Conservation (phyloP, 2,888 invertebrate species). For the Perithous albicinctus region DNA sequence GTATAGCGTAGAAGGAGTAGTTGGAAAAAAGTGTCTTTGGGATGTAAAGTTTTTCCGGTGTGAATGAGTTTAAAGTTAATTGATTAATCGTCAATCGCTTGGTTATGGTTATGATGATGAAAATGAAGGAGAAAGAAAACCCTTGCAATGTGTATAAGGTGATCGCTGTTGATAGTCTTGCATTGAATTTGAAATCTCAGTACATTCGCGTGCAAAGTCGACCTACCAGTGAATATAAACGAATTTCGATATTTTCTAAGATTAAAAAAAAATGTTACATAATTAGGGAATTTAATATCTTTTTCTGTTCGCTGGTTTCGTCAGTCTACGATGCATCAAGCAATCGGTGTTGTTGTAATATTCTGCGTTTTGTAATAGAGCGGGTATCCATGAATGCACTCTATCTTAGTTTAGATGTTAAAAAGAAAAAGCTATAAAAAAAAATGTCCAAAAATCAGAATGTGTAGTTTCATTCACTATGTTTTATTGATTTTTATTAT, state of each 20-base stretch:
- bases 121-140: conserved; percentile 19
- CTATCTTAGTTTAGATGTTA: no score
- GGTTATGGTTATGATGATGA: conserved; percentile 55
- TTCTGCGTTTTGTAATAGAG: conserved; percentile 15
- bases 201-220: conserved; percentile 4
- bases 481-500: no score
- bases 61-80: conserved; percentile 44
- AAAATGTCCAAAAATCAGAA: no score
- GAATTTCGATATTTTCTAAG: background rate
- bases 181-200: conserved; percentile 75
- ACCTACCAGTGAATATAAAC: background rate
- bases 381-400: background rate
- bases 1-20: conserved; percentile 67
- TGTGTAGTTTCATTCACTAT: no score
- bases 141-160: conserved; percentile 72
- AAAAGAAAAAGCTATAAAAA: no score
- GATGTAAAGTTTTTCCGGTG: conserved; percentile 43
- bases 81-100: conserved; percentile 40
- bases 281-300: background rate
- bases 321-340: conserved; percentile 16
- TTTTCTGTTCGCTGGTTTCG: background rate
- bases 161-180: conserved; percentile 78
- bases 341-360: conserved; percentile 43
- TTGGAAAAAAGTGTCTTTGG: conserved; percentile 45
- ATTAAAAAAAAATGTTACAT: background rate